A percentile compares a stretch with the other conserved stretches of the same genome.
Conservation (phyloP, 2,113 vertebrate genomes). For the Lamprotornis superbus region DNA sequence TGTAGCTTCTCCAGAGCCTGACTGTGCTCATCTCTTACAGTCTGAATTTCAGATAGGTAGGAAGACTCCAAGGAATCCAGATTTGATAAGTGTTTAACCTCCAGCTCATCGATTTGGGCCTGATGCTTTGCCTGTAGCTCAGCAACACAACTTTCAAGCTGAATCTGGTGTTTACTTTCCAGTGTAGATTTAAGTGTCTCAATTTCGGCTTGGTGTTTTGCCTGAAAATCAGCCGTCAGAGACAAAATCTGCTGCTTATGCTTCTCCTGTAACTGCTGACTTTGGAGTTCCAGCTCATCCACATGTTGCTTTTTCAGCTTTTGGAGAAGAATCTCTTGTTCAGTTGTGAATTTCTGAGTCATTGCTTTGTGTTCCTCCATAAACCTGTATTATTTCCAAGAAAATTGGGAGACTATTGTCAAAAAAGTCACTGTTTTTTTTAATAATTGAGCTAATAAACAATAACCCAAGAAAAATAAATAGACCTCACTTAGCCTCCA, state of each 20-base stretch:
- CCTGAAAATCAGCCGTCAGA: constrained; percentile 67
- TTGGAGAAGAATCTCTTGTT: constrained; percentile 74
- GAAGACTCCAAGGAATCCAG: constrained; percentile 85
- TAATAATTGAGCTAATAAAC: background rate
- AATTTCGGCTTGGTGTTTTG: constrained; percentile 68
- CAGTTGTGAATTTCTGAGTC: constrained; percentile 68
- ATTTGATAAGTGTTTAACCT: constrained; percentile 79
- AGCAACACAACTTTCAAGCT: constrained; percentile 72
- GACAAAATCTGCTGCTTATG: constrained; percentile 55
- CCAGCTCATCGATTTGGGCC: constrained; percentile 76
- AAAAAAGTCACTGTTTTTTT: background rate
- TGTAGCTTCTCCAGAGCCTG: constrained; percentile 71
- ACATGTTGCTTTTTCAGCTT: constrained; percentile 70
- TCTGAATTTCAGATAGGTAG: constrained; percentile 85
- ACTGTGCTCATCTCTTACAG: constrained; percentile 69
- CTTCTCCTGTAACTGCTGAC: constrained; percentile 53
- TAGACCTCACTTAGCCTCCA: background rate
- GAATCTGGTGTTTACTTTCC: constrained; percentile 66
- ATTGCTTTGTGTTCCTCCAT: constrained; percentile 75
- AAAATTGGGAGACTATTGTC: background rate
- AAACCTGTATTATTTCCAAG: constrained; percentile 73
- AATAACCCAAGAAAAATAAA: background rate
- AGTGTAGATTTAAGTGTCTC: constrained; percentile 44
- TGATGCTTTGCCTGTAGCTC: constrained; percentile 75
- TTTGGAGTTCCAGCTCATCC: constrained; percentile 65